A percentile compares a stretch with the other conserved stretches of the same genome.
Conservation (phyloP, 2,888 invertebrate genomes). For the Lingula anatina region DNA sequence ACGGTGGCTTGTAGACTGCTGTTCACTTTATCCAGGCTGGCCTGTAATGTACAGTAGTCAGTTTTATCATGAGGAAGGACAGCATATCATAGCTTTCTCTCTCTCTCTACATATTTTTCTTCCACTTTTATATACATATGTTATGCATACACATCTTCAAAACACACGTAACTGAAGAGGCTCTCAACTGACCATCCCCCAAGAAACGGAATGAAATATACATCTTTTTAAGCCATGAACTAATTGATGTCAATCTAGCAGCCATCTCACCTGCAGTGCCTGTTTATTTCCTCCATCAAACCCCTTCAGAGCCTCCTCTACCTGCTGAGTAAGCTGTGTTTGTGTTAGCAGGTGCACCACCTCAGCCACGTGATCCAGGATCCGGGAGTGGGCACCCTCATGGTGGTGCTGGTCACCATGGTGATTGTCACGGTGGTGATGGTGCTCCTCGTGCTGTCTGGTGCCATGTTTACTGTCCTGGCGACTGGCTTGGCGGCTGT, state of each 20-base stretch:
- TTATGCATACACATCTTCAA: too few species aligned
- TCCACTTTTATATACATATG: too few species aligned
- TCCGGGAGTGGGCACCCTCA: background rate
- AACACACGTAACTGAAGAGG: too few species aligned
- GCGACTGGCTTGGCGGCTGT: slow-evolving; percentile 6
- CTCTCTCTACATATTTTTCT: too few species aligned
- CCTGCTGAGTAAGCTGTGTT: slow-evolving; percentile 37
- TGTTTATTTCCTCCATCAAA: slow-evolving; percentile 30
- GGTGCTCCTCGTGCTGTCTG: background rate
- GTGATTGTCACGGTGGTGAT: background rate
- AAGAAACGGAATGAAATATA: too few species aligned
- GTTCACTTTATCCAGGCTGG: slow-evolving; percentile 32
- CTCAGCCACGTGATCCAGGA: slow-evolving; percentile 39
- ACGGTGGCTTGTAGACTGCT: slow-evolving; percentile 33
- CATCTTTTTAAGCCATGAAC: too few species aligned
- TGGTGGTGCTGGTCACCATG: background rate
- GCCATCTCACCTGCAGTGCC: slow-evolving; percentile 33
- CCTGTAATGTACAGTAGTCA: slow-evolving; percentile 29
- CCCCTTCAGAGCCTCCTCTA: slow-evolving; percentile 27
- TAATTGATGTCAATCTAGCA: too few species aligned
- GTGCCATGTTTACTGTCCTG: background rate
- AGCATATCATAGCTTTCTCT: too few species aligned
- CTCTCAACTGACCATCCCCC: too few species aligned
- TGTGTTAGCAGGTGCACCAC: slow-evolving; percentile 42
- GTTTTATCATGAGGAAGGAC: too few species aligned